Base-by-base conservation (phyloP, 2,888 invertebrate genomes). In the Diplolepis rosae region DNA sequence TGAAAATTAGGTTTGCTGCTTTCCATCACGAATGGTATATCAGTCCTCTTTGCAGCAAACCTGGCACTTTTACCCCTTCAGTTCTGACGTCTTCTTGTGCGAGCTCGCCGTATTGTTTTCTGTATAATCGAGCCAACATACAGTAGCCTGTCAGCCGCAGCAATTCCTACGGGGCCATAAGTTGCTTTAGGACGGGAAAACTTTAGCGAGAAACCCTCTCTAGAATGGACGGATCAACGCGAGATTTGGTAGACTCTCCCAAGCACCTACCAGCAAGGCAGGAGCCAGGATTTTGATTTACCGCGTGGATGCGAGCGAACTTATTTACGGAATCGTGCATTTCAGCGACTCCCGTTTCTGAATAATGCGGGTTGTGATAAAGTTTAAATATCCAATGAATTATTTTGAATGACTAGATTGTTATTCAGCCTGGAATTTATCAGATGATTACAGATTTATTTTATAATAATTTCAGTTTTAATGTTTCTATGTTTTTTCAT, bases 91-190 rank as follows among this genome's bases (percentile, higher is more conserved):
- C 73, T 70, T 68, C 70, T 73, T 72, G 76, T 77, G 75, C 77
- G 73, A 77, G 77, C 74, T 72, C 68, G 70, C 70, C 75, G 79
- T 80, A 81, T 81, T 81, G 80, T 81, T 81, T 81, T 80, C 80
- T 74, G 79, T 78, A 81, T 80, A 79, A 80, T 80, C 78, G 77
- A 79, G 78, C 75, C 73, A 75, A 75, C 73, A 76, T 77, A 77
- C 78, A 75, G 80, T 75, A 71, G 76, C 77, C 74, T 76, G 77
- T 76, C 77, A 77, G 71, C 75, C 75, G 67, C 75, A 79, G 80
- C 77, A 78, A 80, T 78, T 80, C 78, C 78, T 79, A 76, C 74
- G 76, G 75, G 73, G 70, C 71, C 75, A 73, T 73, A 80, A 80
- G 78, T 80, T 77, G 77, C 80, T 77, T 70, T 74, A 72, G 79